Evolutionary conservation across 2,888 invertebrate genomes (phyloP).

Genomic region (Torymus tubicola): DNA sequence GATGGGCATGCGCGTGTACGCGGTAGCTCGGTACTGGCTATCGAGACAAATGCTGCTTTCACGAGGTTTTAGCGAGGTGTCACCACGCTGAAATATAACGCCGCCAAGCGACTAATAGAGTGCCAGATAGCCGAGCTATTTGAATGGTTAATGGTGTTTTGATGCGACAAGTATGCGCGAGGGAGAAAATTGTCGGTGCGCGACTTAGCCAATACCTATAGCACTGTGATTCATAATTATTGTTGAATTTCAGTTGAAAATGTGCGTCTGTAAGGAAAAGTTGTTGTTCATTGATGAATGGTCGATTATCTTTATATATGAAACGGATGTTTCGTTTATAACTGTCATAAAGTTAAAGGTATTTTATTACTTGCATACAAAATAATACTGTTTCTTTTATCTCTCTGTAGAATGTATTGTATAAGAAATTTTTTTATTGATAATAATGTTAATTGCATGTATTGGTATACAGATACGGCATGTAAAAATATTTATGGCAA

Average conservation of each 20-base stretch:
- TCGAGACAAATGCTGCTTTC: neutral
- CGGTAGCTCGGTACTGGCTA: too few relatives aligned
- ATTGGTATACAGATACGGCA: too few relatives aligned
- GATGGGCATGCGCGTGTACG: neutral
- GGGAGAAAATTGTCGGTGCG: constrained; percentile 4
- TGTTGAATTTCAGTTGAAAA: constrained; percentile 32
- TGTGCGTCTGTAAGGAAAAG: neutral
- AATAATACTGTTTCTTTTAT: too few relatives aligned
- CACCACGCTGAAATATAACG: constrained; percentile 4
- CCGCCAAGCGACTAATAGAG: constrained; percentile 19
- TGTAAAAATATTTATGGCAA: too few relatives aligned
- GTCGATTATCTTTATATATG: neutral
- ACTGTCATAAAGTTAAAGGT: too few relatives aligned
- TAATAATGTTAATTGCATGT: too few relatives aligned
- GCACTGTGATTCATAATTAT: constrained; percentile 18
- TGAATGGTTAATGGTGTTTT: constrained; percentile 1
- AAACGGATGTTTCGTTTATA: neutral
- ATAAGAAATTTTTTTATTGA: too few relatives aligned
- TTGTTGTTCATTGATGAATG: too few relatives aligned
- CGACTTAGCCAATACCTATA: constrained; percentile 15
- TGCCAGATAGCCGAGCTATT: neutral
- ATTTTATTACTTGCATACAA: too few relatives aligned
- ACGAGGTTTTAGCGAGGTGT: constrained; percentile 3
- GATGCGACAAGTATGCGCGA: too few relatives aligned
- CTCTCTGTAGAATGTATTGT: too few relatives aligned